A percentile compares a stretch with the other conserved stretches of the same genome.
phyloP scores from a whole-genome alignment of 2,888 invertebrate genomes.

The Campoplex capitator region DNA sequence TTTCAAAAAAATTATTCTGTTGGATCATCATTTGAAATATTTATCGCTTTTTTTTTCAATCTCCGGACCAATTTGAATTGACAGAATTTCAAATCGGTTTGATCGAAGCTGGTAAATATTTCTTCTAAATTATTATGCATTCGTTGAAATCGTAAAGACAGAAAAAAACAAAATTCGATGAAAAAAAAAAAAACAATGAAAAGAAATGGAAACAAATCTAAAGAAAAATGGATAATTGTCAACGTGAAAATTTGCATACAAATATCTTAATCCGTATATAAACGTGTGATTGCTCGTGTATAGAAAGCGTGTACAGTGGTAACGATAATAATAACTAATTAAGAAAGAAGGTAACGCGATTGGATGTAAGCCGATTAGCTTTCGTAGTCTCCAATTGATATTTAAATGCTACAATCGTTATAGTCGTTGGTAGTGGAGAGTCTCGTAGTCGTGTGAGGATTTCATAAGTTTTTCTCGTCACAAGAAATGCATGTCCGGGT shows the following conservation, averaged over 20 bases:
- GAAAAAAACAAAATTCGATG: no score
- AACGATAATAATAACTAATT: no score
- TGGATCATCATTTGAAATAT: neutral
- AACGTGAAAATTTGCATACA: neutral
- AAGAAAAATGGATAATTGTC: no score
- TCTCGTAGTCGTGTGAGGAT: neutral
- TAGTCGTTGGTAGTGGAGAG: no score
- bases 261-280: neutral
- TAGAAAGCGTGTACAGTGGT: no score
- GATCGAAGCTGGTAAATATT: no score
- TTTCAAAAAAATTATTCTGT: neutral
- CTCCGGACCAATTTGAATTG: no score
- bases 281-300: neutral
- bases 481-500: slow-evolving; percentile 73
- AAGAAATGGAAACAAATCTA: no score
- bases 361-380: slow-evolving; percentile 60
- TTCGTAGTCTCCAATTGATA: slow-evolving; percentile 9
- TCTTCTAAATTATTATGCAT: no score
- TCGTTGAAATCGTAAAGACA: no score
- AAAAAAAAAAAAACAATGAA: no score
- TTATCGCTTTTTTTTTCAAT: neutral
- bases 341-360: neutral
- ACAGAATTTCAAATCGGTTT: no score
- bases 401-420: neutral
- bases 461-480: slow-evolving; percentile 31